phyloP scores from a whole-genome alignment of 1,140 invertebrate species.

The Ylistrum balloti region DNA sequence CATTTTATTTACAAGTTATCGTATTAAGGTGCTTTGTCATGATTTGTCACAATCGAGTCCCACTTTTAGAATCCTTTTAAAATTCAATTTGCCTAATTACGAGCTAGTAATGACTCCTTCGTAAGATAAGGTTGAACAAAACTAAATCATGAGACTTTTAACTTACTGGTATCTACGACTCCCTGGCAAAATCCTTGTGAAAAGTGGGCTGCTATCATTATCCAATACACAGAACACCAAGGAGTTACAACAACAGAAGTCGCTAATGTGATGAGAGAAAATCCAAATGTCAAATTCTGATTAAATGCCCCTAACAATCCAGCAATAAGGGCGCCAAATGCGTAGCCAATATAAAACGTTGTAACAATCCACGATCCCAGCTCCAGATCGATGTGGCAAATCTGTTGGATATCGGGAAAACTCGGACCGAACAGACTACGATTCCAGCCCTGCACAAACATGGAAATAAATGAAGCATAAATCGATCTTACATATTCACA shows the following conservation, averaged over 20 bases:
- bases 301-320: neutral
- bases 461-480: too few species aligned
- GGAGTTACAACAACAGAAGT: neutral
- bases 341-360: neutral
- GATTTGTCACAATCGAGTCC: too few species aligned
- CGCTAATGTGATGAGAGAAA: neutral
- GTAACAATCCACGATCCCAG: neutral
- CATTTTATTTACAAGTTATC: too few species aligned
- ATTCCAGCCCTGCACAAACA: neutral
- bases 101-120: too few species aligned
- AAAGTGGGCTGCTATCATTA: neutral
- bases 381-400: neutral
- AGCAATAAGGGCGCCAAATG: neutral
- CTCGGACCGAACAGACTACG: neutral
- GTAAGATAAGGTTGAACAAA: too few species aligned
- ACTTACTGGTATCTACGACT: constrained; percentile 12
- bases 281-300: neutral
- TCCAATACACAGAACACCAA: neutral
- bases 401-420: neutral
- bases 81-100: too few species aligned
- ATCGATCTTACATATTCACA: too few species aligned
- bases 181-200: neutral
- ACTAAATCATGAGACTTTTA: too few species aligned
- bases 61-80: too few species aligned
- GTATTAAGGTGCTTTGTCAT: too few species aligned